Evolutionary conservation across 2,888 invertebrate genomes (phyloP), one percentile per base, ranked within the genome.

Genomic region (Eilema griseolum): DNA sequence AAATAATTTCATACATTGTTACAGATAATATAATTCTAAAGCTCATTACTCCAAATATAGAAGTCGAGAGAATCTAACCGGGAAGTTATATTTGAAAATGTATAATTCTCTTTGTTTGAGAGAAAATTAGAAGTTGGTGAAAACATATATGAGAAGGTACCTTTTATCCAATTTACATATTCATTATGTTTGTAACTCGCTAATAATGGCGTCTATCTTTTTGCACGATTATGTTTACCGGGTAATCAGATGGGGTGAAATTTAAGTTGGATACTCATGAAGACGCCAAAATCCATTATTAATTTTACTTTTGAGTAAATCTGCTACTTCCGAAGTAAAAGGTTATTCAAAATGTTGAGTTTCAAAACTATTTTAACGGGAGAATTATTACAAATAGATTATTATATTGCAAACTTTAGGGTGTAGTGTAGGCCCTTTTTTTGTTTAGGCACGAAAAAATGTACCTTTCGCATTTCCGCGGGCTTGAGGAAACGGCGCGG

Each of bases 91-190:
- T 66, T 59, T 41, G 52, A 28, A 64, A 80, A 67, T 31, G 66
- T 61, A 59, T 66, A 66, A 66, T 69, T 67, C 67, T n/a, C 67
- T 69, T 78, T 70, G 72, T 75, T 70, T 63, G 12, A 60, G 24
- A 24, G 63, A 46, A 78, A 78, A 78, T 81, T 81, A 69, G 73
- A 70, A 71, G 65, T 76, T 63, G 66, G 75, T 73, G 68, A 71
- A 71, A 74, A 81, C 65, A 75, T 72, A 78, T 75, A n/a, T n/a
- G n/a, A n/a, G n/a, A n/a, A 81, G 73, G 70, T 69, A 78, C 76
- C 76, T 78, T 78, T 79, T 71, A 79, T 74, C 72, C 61, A 71
- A 79, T 79, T 79, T 79, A 73, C 78, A 79, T 81, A 76, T 81
- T 81, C 73, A 81, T 81, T 73, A 70, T 57, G 68, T 70, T 61